Conservation (phyloP, 2,797 vertebrate species). For the Pantherophis vulpinus region DNA sequence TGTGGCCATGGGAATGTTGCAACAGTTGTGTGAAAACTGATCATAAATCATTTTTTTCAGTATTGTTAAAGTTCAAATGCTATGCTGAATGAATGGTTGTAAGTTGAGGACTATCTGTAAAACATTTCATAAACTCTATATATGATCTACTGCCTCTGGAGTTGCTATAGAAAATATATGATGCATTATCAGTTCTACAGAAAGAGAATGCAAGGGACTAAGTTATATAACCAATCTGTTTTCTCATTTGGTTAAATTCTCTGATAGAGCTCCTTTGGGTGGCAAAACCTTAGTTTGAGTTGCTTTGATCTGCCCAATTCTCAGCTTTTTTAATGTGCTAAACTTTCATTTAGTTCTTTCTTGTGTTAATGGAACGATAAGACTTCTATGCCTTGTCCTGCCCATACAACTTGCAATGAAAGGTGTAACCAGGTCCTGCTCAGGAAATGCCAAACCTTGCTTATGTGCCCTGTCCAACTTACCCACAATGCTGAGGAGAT, state of each 20-base stretch:
- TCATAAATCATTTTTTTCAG: not conserved
- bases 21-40: not conserved
- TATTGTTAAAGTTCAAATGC: not conserved
- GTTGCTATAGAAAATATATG: not conserved
- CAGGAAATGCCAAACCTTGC: not conserved
- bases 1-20: not conserved
- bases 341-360: not conserved
- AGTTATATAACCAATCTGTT: not conserved
- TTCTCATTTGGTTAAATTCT: not conserved
- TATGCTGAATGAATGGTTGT: not conserved
- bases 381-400: not conserved
- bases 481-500: not conserved
- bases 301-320: not conserved
- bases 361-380: not conserved
- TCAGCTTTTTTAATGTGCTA: not conserved
- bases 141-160: not conserved
- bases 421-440: not conserved
- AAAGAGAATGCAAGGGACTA: not conserved
- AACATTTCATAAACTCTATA: not conserved
- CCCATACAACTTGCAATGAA: not conserved
- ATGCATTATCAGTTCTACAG: not conserved
- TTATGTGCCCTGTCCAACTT: not conserved
- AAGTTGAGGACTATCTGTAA: not conserved
- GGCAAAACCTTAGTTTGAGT: not conserved
- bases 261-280: not conserved